Conservation (phyloP, 2,113 vertebrate species). For the Crotalus helleri region DNA sequence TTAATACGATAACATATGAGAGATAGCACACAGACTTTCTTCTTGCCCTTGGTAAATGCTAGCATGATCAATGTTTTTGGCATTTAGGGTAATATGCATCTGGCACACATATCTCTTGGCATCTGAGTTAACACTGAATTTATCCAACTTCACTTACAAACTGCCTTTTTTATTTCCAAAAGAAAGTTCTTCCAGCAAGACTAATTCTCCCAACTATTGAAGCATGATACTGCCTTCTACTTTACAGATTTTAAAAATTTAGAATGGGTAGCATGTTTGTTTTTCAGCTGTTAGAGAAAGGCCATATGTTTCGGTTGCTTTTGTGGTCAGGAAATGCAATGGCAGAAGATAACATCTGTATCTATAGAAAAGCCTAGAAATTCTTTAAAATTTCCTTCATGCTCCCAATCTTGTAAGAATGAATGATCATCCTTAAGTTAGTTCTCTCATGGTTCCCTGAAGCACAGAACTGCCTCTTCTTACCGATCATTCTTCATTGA, state of each 20-base stretch:
- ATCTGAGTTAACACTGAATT: neutral
- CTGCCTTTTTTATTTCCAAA: neutral
- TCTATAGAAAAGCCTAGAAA: neutral
- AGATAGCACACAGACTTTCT: neutral
- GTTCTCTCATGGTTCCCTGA: neutral
- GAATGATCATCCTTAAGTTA: neutral
- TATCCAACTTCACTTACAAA: neutral
- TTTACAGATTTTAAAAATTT: neutral
- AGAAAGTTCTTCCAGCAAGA: neutral
- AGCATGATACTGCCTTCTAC: neutral
- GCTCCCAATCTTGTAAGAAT: neutral
- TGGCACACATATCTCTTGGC: neutral
- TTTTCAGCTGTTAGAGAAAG: neutral
- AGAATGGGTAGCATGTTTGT: neutral
- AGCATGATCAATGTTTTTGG: neutral
- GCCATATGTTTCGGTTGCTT: neutral
- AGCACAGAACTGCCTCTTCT: neutral
- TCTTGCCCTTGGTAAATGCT: neutral
- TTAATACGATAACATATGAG: neutral
- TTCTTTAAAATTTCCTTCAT: neutral
- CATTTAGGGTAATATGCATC: neutral
- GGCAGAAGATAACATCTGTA: neutral
- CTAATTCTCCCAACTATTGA: neutral
- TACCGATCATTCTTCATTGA: neutral
- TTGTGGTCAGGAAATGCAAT: neutral